Evolutionary conservation across 2,113 vertebrate genomes (phyloP), one percentile per base, ranked within the genome.

Genomic region (Taxidea taxus): DNA sequence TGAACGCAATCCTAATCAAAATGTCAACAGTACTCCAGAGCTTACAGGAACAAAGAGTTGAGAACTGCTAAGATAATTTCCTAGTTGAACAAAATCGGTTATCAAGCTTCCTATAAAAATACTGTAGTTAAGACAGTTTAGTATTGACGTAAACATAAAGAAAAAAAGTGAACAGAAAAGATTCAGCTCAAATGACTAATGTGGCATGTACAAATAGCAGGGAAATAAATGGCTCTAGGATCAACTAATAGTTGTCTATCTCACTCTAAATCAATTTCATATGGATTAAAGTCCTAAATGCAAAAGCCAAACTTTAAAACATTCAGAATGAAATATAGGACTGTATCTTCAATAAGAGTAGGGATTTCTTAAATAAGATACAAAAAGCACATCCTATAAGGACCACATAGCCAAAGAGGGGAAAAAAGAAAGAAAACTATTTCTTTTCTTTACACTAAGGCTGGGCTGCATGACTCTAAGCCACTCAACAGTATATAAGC

Each of bases 21-120:
- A 92, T 87, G n/a, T 96, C 89, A 97, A 87, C 42, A 51, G 16
- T 82, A 92, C 92, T 92, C 42, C 56, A 92, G 64, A 90, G 54
- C 31, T 56, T 39, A 20, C n/a, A 90, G 92, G 31, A 96, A 74
- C 29, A 88, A 89, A 70, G 27, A 87, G 1, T 18, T 68, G 9
- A 88, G 37, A 92, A 95, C 31, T 44, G 58, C 29, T 83, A 90
- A 87, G 37, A 90, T 82, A 70, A 97, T 58, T 90, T 92, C 37
- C 27, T 49, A 37, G 11, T 23, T 56, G 23, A 88, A 78, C 14
- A 68, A 60, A 1, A 91, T 83, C 16, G 70, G 39, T 7, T 54
- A 94, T 29, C 25, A 86, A 94, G n/a, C 13, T 92, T 91, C 81
- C 87, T 62, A 54, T 29, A 47, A 89, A 95, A 90, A 82, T 64